Percentiles rank a stretch among this genome's conserved stretches.
Evolutionary conservation across 2,888 invertebrate species (phyloP).

Genomic region (Psylliodes chrysocephalus): DNA sequence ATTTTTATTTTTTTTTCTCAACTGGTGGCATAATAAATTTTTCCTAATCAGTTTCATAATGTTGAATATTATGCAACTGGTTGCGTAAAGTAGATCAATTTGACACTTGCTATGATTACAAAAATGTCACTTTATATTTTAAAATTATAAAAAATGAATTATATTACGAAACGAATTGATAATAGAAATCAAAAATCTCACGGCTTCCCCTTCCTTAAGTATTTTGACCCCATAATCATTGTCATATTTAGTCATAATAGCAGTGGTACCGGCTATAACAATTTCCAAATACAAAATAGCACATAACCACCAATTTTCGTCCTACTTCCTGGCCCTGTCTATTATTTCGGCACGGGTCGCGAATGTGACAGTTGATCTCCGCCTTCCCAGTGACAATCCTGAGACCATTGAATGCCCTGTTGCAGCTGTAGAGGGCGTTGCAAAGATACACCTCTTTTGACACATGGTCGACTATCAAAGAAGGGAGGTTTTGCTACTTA

Average conservation of each 20-base stretch:
- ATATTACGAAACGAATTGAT: no score
- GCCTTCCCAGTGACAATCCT: conserved; percentile 47
- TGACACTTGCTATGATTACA: no score
- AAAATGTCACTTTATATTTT: no score
- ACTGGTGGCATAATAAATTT: no score
- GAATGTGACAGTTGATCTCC: conserved; percentile 48
- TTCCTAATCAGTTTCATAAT: no score
- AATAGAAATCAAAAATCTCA: neutral
- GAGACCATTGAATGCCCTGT: conserved; percentile 44
- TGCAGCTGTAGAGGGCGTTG: conserved; percentile 53
- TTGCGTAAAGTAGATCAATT: no score
- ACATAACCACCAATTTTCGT: conserved; percentile 28
- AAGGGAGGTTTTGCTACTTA: conserved; percentile 41
- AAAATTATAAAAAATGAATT: no score
- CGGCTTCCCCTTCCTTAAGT: neutral
- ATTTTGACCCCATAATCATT: neutral
- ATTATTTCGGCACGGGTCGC: conserved; percentile 49
- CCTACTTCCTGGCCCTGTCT: conserved; percentile 34
- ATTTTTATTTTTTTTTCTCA: no score
- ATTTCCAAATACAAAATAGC: conserved; percentile 8
- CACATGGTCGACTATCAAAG: conserved; percentile 50
- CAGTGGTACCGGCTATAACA: conserved; percentile 13
- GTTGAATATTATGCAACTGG: no score
- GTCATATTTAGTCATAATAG: conserved; percentile 2
- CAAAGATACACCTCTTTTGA: conserved; percentile 50